Evolutionary conservation across 2,888 invertebrate genomes (phyloP).

Genomic region (Conistra vaccinii): DNA sequence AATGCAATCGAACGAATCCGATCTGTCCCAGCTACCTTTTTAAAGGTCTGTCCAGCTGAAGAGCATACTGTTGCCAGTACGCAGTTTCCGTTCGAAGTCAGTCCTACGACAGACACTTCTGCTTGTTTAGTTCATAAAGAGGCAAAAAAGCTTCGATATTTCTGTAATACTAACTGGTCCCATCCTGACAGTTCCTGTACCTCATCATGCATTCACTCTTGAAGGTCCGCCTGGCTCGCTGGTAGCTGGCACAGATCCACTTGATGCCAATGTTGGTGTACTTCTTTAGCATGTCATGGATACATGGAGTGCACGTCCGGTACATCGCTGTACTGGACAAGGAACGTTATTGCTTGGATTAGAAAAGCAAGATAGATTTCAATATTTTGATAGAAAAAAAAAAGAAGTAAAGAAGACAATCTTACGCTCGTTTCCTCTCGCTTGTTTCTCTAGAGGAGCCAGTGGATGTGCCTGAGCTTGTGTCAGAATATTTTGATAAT

Average conservation of each 20-base stretch:
- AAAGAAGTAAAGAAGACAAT: neutral
- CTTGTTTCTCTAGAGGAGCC: constrained; percentile 79
- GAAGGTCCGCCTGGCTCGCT: constrained; percentile 82
- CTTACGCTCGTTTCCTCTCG: constrained; percentile 75
- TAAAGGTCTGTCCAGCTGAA: neutral
- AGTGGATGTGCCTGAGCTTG: neutral
- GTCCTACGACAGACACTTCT: neutral
- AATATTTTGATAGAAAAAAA: constrained; percentile 1
- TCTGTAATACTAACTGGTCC: constrained; percentile 79
- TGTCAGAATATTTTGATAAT: constrained; percentile 25
- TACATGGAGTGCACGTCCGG: constrained; percentile 78
- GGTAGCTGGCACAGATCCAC: constrained; percentile 86
- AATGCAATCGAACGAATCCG: neutral
- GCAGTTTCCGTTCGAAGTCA: neutral
- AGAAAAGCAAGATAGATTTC: neutral
- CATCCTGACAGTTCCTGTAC: constrained; percentile 87
- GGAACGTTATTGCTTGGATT: neutral
- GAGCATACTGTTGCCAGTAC: neutral
- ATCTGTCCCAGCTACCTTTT: neutral
- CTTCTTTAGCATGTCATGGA: constrained; percentile 78
- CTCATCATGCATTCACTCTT: constrained; percentile 87
- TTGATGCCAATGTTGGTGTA: constrained; percentile 74
- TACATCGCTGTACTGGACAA: constrained; percentile 71
- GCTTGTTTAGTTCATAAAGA: neutral
- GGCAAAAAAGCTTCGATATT: neutral